Evolutionary conservation across 2,113 vertebrate genomes (phyloP).

Genomic region (Gasterosteus nipponicus): DNA sequence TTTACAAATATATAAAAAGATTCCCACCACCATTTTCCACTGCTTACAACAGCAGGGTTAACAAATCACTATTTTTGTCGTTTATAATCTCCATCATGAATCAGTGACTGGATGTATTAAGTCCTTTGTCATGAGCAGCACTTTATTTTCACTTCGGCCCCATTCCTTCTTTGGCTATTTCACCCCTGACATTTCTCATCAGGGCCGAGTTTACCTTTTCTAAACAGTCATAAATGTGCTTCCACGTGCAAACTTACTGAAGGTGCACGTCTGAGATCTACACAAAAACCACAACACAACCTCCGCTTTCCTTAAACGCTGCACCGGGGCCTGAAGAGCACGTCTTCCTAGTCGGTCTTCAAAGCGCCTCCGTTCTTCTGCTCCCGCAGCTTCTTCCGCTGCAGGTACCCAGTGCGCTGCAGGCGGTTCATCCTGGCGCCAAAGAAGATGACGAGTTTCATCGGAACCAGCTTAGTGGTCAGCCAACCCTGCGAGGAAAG

Average conservation of each 20-base stretch:
- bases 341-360: constrained; percentile 73
- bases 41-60: constrained; percentile 83
- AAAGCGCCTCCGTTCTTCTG: constrained; percentile 58
- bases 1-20: constrained; percentile 50
- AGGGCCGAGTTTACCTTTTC: constrained; percentile 21
- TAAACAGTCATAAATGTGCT: constrained; percentile 1
- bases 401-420: constrained; percentile 81
- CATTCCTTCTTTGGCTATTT: constrained; percentile 21
- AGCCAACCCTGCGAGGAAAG: constrained; percentile 81
- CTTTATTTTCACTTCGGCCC: constrained; percentile 29
- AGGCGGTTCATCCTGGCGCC: constrained; percentile 76
- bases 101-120: constrained; percentile 40
- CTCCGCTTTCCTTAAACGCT: constrained; percentile 7
- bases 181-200: constrained; percentile 28
- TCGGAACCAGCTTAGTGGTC: constrained; percentile 79
- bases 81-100: constrained; percentile 45
- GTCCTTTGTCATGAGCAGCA: constrained; percentile 42
- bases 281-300: constrained; percentile 14
- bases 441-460: constrained; percentile 69
- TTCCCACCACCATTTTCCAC: constrained; percentile 71
- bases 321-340: background rate
- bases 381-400: constrained; percentile 84
- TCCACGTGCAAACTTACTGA: constrained; percentile 19
- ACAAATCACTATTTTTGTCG: constrained; percentile 39
- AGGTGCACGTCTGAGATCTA: constrained; percentile 33